Conservation (phyloP, 2,797 vertebrate genomes). For the Urophycis tenuis region DNA sequence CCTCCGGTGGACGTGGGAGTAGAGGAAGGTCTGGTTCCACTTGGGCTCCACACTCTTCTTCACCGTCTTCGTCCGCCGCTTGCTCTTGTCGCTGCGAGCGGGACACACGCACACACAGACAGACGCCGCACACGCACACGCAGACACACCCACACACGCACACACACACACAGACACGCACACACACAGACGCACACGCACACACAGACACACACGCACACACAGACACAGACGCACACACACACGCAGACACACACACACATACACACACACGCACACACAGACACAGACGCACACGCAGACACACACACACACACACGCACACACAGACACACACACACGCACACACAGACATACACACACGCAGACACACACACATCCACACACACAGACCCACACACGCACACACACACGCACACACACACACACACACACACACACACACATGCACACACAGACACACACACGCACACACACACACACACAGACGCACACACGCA, state of each 20-base stretch:
- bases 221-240: too few relatives aligned
- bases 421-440: neutral
- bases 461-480: neutral
- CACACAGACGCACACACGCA: neutral
- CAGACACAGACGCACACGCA: neutral
- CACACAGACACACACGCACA: too few relatives aligned
- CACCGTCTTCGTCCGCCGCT: slow-evolving; percentile 92
- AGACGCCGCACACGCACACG: too few relatives aligned
- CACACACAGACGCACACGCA: too few relatives aligned
- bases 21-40: slow-evolving; percentile 95
- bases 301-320: neutral
- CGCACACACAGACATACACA: neutral
- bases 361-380: neutral
- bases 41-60: slow-evolving; percentile 91
- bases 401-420: neutral
- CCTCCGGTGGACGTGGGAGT: slow-evolving; percentile 89
- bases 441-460: too few relatives aligned
- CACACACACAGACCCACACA: neutral
- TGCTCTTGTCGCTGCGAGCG: slow-evolving; percentile 85
- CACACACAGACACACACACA: too few relatives aligned
- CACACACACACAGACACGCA: too few relatives aligned
- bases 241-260: neutral
- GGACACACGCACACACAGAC: neutral
- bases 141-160: too few relatives aligned
- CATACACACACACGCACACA: neutral